Evolutionary conservation across 2,888 invertebrate genomes (phyloP).

Genomic region (Muscina levida): DNA sequence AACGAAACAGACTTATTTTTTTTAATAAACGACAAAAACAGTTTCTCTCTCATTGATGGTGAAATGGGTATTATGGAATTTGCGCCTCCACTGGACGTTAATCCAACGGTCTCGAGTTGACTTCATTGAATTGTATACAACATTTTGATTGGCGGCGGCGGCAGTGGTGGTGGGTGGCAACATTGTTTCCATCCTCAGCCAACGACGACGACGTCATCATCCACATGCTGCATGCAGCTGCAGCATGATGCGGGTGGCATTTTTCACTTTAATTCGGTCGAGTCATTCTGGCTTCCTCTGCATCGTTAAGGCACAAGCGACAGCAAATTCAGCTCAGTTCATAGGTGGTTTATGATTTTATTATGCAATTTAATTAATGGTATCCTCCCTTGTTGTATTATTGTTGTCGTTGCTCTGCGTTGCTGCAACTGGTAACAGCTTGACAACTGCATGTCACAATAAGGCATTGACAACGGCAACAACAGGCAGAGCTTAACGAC

Average conservation of each 20-base stretch:
- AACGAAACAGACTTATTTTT: constrained; percentile 16
- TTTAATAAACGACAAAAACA: constrained; percentile 50
- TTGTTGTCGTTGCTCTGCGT: constrained; percentile 37
- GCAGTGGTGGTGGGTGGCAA: neutral
- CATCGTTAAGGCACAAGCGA: neutral
- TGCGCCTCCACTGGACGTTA: neutral
- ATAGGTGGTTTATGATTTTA: constrained; percentile 63
- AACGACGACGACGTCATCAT: constrained; percentile 1
- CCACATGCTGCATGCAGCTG: neutral
- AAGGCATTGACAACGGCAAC: constrained; percentile 43
- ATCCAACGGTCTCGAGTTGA: constrained; percentile 4
- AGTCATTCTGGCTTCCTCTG: constrained; percentile 15
- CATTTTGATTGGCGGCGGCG: constrained; percentile 48
- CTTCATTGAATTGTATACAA: constrained; percentile 17
- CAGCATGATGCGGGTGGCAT: neutral
- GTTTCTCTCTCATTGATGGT: constrained; percentile 42
- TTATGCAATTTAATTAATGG: constrained; percentile 61
- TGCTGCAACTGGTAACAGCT: constrained; percentile 43
- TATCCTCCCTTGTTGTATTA: constrained; percentile 50
- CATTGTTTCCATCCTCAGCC: neutral
- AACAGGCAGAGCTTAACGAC: constrained; percentile 3
- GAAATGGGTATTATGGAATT: constrained; percentile 17
- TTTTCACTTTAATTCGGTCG: constrained; percentile 11
- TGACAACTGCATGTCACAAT: constrained; percentile 56
- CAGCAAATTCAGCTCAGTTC: constrained; percentile 47